Conservation (phyloP, 2,888 invertebrate species). For the Carterocephalus palaemon region DNA sequence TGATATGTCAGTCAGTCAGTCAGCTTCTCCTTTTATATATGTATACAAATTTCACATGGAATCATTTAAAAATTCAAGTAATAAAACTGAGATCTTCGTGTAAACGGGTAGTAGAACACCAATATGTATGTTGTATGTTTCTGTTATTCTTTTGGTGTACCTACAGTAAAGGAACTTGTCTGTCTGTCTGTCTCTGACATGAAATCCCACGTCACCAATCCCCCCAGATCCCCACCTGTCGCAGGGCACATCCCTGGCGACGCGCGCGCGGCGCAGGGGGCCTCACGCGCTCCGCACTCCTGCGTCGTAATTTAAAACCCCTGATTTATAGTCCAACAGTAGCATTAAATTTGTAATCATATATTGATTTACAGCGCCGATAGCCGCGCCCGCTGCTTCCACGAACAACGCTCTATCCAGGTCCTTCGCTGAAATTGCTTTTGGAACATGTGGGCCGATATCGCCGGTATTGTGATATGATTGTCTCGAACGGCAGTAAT, state of each 20-base stretch:
- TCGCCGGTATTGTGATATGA: slow-evolving; percentile 30
- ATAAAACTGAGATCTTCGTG: too few species aligned
- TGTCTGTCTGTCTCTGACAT: too few species aligned
- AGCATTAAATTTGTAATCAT: slow-evolving; percentile 80
- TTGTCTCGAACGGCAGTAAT: slow-evolving; percentile 21
- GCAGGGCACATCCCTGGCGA: slow-evolving; percentile 53
- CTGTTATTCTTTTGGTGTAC: too few species aligned
- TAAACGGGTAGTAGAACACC: too few species aligned
- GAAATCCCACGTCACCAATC: too few species aligned
- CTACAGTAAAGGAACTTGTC: too few species aligned
- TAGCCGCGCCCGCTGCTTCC: slow-evolving; percentile 71
- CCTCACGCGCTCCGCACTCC: slow-evolving; percentile 73
- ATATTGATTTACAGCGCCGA: slow-evolving; percentile 77
- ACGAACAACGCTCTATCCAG: slow-evolving; percentile 44
- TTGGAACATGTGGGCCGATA: slow-evolving; percentile 44
- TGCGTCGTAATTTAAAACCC: slow-evolving; percentile 76
- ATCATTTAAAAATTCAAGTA: too few species aligned
- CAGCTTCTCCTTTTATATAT: too few species aligned
- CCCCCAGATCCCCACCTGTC: too few species aligned
- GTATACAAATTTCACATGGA: too few species aligned
- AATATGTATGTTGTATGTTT: too few species aligned
- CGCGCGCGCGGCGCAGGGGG: slow-evolving; percentile 74
- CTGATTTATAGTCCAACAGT: slow-evolving; percentile 77
- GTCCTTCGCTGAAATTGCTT: slow-evolving; percentile 57
- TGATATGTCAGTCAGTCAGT: too few species aligned